These are phyloP conservation scores for Nephrotoma flavescens DNA, from an alignment of 2,888 invertebrate genomes.

Conservation along the genomic window DNA sequence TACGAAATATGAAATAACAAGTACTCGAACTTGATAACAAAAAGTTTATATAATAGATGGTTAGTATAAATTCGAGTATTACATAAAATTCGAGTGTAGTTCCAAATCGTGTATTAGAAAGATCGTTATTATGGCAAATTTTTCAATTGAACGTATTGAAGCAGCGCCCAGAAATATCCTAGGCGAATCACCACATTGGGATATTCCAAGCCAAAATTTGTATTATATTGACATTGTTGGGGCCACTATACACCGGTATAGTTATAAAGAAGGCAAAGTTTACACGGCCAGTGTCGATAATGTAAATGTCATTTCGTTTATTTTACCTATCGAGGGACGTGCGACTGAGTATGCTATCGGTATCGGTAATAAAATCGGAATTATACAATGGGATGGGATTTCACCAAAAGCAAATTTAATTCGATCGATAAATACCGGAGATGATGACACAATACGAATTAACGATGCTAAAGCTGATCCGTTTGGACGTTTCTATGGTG, in stretches of 20 bases:
- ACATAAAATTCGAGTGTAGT: not conserved
- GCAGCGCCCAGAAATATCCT: slow-evolving; percentile 30
- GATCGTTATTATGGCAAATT: slow-evolving; percentile 21
- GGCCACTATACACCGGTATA: slow-evolving; percentile 26
- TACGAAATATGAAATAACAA: not conserved
- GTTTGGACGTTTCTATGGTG: slow-evolving; percentile 56
- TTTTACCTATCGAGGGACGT: slow-evolving; percentile 47
- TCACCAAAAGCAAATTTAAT: slow-evolving; percentile 35
- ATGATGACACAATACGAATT: slow-evolving; percentile 47
- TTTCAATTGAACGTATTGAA: slow-evolving; percentile 27
- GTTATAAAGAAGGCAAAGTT: slow-evolving; percentile 33
- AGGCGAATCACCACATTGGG: slow-evolving; percentile 64
- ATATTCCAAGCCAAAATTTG: slow-evolving; percentile 39
- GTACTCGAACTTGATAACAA: not conserved
- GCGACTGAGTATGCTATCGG: slow-evolving; percentile 47
- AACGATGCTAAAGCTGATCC: slow-evolving; percentile 72
- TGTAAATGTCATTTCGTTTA: slow-evolving; percentile 37
- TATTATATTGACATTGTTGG: slow-evolving; percentile 49
- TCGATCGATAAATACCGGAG: slow-evolving; percentile 30
- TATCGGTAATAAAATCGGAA: slow-evolving; percentile 39
- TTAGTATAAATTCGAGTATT: not conserved
- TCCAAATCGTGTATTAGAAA: not conserved
- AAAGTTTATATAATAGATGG: not conserved
- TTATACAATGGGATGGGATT: slow-evolving; percentile 49
- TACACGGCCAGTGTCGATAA: slow-evolving; percentile 34